These are phyloP conservation scores for Apolygus lucorum DNA, from an alignment of 1,140 invertebrate species.

Conservation along the genomic window DNA sequence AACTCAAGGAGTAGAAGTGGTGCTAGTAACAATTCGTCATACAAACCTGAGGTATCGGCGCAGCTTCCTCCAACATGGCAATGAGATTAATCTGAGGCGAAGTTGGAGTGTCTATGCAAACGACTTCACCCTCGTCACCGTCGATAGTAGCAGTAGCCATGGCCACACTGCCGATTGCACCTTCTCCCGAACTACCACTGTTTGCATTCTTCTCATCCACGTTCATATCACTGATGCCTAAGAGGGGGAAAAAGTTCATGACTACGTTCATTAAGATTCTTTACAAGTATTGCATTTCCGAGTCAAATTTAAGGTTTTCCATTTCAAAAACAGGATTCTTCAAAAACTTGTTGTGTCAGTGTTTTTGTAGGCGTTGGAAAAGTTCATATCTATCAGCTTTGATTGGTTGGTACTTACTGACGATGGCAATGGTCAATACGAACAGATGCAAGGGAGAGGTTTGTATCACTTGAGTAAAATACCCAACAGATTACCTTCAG, in stretches of 20 bases:
- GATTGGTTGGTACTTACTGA: too few species aligned
- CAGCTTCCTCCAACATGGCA: slow-evolving; percentile 48
- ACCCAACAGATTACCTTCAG: too few species aligned
- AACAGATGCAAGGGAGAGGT: too few species aligned
- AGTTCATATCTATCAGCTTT: too few species aligned
- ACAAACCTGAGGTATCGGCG: slow-evolving; percentile 41
- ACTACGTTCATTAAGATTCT: too few species aligned
- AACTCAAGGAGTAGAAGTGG: background rate
- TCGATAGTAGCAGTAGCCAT: slow-evolving; percentile 61
- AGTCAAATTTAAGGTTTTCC: too few species aligned
- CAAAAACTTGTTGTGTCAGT: background rate
- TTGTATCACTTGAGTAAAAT: too few species aligned
- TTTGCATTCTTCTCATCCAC: slow-evolving; percentile 50
- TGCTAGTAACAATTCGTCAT: too few species aligned
- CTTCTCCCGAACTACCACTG: slow-evolving; percentile 24
- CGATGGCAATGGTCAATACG: too few species aligned
- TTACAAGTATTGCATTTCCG: too few species aligned
- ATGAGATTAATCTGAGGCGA: slow-evolving; percentile 52
- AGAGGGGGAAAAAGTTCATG: too few species aligned
- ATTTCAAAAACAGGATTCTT: background rate
- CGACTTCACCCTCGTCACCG: slow-evolving; percentile 54
- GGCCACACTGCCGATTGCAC: slow-evolving; percentile 40
- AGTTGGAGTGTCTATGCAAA: slow-evolving; percentile 55
- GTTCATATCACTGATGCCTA: slow-evolving; percentile 40
- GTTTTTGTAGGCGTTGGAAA: too few species aligned